Evolutionary conservation across 2,888 invertebrate genomes (phyloP), one percentile per base, ranked within the genome.

Genomic region (Selenia dentaria): DNA sequence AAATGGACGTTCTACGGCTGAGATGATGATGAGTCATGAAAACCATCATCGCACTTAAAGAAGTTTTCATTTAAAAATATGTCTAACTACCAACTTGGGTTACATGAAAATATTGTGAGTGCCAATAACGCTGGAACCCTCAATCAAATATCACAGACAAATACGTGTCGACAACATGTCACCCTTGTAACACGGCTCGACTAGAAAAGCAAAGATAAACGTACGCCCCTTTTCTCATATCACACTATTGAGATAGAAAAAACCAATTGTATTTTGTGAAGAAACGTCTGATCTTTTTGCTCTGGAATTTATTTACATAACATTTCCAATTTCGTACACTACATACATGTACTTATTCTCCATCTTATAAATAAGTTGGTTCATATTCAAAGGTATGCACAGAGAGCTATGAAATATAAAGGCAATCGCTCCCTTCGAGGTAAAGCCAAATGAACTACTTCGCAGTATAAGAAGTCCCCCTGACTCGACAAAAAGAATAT

Each of bases 361-460:
- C 27, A 32, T 36, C 24, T 32, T 48, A 48, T 48, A 48, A 48
- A 48, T 48, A 48, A 48, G 41, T 37, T 37, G 4, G 25, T 25
- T 29, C 37, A 28, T 42, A 41, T 42, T 42, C 47, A 48, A 48
- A 42, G 47, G 41, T 38, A 41, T 43, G 43, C 39, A 43, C 39
- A 35, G 35, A 43, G 39, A 43, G 49, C 38, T 42, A 51, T 51
- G 48, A 54, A 46, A 51, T 49, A 54, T 51, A 51, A 41, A 43
- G 45, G 51, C 45, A 51, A 54, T 57, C 43, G 51, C 42, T 31
- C 40, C 42, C 49, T 43, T 36, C 45, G 47, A 56, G 50, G 47
- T 52, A 47, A 6, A 27, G 6, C n/a, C n/a, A 8, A 2, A 6
- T 16, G 16, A 2, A 3, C 16, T 16, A 16, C 16, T 16, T 16